A percentile compares a stretch with the other conserved stretches of the same genome.
phyloP scores from a whole-genome alignment of 1,140 invertebrate genomes.

The Hormaphis cornu region DNA sequence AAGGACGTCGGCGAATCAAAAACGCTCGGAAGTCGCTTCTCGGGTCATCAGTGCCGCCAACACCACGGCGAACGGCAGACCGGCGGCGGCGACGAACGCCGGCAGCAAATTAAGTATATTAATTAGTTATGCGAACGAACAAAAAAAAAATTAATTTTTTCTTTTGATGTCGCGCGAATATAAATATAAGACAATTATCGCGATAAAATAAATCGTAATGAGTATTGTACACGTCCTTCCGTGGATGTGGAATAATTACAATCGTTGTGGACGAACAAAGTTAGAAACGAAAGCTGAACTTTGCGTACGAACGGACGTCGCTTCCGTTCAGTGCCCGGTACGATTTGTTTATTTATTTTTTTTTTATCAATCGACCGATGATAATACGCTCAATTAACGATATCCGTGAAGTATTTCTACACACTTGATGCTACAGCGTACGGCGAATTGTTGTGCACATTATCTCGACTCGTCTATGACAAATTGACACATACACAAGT shows the following conservation, averaged over 20 bases:
- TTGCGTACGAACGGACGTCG: neutral
- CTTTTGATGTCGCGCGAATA: too few species aligned
- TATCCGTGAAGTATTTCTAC: neutral
- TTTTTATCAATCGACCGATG: conserved; percentile 1
- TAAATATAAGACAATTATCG: too few species aligned
- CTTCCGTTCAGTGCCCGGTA: neutral
- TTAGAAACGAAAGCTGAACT: neutral
- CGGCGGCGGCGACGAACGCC: neutral
- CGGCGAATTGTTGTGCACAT: neutral
- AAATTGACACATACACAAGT: too few species aligned
- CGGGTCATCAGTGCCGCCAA: neutral
- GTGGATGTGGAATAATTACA: too few species aligned
- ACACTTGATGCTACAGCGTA: neutral
- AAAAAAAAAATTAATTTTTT: too few species aligned
- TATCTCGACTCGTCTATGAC: neutral
- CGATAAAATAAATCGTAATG: too few species aligned
- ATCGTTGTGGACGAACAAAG: too few species aligned
- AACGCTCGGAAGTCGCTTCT: neutral
- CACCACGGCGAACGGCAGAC: too few species aligned
- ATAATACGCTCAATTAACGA: neutral
- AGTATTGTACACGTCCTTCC: too few species aligned
- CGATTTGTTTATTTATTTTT: conserved; percentile 14
- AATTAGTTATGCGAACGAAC: too few species aligned
- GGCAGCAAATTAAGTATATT: too few species aligned
- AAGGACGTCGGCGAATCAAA: neutral